These are phyloP conservation scores for Otolemur garnettii DNA, from an alignment of 2,113 vertebrate species.

Conservation along the genomic window DNA sequence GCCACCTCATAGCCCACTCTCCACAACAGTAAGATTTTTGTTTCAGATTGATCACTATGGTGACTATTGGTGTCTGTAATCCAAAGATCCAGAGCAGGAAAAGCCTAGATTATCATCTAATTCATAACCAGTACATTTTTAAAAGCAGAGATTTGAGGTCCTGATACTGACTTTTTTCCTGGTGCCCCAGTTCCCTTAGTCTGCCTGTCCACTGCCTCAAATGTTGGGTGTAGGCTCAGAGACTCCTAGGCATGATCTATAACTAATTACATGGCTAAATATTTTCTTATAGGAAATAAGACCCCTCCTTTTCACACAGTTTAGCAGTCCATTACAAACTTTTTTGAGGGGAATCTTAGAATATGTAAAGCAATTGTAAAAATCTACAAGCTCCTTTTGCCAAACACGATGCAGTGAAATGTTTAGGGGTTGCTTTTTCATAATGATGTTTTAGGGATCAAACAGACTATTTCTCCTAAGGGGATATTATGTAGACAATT, in stretches of 20 bases:
- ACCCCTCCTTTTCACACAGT: not conserved
- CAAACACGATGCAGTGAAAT: slow-evolving; percentile 2
- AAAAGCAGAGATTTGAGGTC: not conserved
- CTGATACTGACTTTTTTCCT: not conserved
- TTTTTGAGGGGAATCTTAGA: not conserved
- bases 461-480: not conserved
- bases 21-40: not conserved
- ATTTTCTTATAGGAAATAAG: not conserved
- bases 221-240: not conserved
- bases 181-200: too few species aligned
- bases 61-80: not conserved
- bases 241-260: not conserved
- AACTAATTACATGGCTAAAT: not conserved
- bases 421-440: not conserved
- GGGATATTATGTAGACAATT: not conserved
- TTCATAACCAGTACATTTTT: not conserved
- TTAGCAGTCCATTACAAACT: not conserved
- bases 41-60: not conserved
- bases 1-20: too few species aligned
- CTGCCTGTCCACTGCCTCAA: not conserved
- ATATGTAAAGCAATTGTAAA: not conserved
- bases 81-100: not conserved
- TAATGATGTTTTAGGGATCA: not conserved
- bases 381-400: not conserved
- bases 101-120: not conserved